phyloP scores from a whole-genome alignment of 23 tunicate species.

The Ascidia mentula region DNA sequence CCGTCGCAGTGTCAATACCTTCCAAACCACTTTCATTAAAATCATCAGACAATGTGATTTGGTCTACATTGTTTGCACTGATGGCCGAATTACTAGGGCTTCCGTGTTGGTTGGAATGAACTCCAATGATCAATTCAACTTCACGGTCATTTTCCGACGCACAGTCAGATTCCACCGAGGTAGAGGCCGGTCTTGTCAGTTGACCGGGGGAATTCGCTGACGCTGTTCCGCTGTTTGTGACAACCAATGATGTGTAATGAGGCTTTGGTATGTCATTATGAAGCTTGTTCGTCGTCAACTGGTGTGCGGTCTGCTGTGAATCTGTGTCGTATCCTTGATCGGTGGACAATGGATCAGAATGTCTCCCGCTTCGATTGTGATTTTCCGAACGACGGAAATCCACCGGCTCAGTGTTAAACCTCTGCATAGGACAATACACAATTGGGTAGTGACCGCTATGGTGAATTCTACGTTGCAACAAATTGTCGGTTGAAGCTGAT shows the following conservation, averaged over 20 bases:
- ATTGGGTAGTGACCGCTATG: background rate
- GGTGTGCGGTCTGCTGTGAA: conserved; percentile 51
- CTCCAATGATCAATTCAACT: conserved; percentile 58
- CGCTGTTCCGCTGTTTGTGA: conserved; percentile 1
- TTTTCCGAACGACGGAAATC: background rate
- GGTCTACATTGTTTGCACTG: background rate
- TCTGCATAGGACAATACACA: background rate
- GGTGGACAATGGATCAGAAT: conserved; percentile 88
- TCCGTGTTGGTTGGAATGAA: background rate
- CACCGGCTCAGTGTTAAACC: conserved; percentile 2
- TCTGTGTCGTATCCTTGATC: conserved; percentile 98
- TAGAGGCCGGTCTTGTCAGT: background rate
- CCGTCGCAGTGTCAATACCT: conserved; percentile 51
- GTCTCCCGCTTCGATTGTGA: conserved; percentile 31
- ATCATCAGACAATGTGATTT: background rate
- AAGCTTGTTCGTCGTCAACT: background rate
- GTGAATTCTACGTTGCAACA: background rate
- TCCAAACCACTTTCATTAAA: background rate
- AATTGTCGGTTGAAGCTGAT: background rate
- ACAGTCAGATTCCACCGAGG: conserved; percentile 52
- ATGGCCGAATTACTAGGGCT: background rate
- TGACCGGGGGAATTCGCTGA: background rate
- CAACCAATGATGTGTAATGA: conserved; percentile 10
- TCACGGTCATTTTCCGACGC: conserved; percentile 79
- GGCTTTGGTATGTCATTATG: background rate